Percentiles rank a stretch among this genome's conserved stretches.
These are phyloP conservation scores for Amphiprion clarkii DNA, from an alignment of 2,797 vertebrate species.

Conservation along the genomic window DNA sequence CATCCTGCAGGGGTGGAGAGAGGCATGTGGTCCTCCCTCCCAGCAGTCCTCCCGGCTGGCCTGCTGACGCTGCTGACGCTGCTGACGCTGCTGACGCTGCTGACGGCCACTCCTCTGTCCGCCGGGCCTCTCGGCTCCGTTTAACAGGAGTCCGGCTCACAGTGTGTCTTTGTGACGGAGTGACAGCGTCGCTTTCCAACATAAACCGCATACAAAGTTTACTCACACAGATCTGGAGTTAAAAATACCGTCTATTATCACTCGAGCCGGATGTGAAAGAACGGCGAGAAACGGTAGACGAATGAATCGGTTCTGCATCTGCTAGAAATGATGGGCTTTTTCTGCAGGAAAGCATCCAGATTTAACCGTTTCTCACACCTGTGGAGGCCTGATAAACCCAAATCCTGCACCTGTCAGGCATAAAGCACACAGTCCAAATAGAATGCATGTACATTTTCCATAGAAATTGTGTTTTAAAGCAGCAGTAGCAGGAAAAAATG, in stretches of 20 bases:
- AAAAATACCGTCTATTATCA: too few relatives aligned
- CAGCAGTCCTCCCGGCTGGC: conserved; percentile 66
- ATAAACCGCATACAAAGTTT: conserved; percentile 8
- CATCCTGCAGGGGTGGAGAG: conserved; percentile 88
- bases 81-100: conserved; percentile 80
- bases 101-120: conserved; percentile 81
- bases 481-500: too few relatives aligned
- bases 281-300: too few relatives aligned
- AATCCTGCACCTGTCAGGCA: conserved; percentile 2
- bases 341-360: not conserved
- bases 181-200: not conserved
- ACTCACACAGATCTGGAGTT: not conserved
- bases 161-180: conserved; percentile 16
- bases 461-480: not conserved
- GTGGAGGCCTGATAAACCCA: conserved; percentile 38
- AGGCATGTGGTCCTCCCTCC: conserved; percentile 85
- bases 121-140: conserved; percentile 53
- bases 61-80: conserved; percentile 79
- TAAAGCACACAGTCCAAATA: not conserved
- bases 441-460: not conserved
- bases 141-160: not conserved
- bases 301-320: too few relatives aligned
- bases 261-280: too few relatives aligned
- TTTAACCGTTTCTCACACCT: conserved; percentile 26
- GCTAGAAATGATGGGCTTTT: too few relatives aligned